Evolutionary conservation across 2,888 invertebrate genomes (phyloP).

Genomic region (Conus canariensis): DNA sequence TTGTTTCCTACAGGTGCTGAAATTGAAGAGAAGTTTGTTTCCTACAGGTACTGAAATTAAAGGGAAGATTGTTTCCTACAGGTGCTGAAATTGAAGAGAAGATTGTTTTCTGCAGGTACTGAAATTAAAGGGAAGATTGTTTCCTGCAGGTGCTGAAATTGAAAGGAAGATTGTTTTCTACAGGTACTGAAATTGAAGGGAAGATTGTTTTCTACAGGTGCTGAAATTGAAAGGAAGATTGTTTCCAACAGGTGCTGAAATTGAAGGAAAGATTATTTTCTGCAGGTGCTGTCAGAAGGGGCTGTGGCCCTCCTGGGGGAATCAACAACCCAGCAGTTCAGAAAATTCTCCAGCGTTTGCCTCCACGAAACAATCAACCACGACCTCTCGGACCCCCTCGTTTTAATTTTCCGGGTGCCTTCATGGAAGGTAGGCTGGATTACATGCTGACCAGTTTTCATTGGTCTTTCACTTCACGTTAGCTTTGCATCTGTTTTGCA

Average conservation of each 20-base stretch:
- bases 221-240: too few species aligned
- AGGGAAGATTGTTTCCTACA: too few species aligned
- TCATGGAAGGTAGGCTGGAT: constrained; percentile 14
- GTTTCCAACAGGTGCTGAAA: too few species aligned
- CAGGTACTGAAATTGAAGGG: too few species aligned
- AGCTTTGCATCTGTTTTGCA: background rate
- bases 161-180: too few species aligned
- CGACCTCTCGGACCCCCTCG: background rate
- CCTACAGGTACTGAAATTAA: too few species aligned
- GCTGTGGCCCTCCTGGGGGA: constrained; percentile 8
- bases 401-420: constrained; percentile 8
- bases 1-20: too few species aligned
- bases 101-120: too few species aligned
- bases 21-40: too few species aligned
- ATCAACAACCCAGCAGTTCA: constrained; percentile 11
- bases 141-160: too few species aligned
- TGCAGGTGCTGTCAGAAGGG: background rate
- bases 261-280: background rate
- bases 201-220: too few species aligned
- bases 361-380: background rate
- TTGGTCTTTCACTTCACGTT: background rate
- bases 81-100: too few species aligned
- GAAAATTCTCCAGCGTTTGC: constrained; percentile 12
- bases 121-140: background rate
- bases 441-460: background rate